A percentile compares a stretch with the other conserved stretches of the same genome.
Conservation (phyloP, 2,797 vertebrate genomes). For the Takifugu ocellatus region DNA sequence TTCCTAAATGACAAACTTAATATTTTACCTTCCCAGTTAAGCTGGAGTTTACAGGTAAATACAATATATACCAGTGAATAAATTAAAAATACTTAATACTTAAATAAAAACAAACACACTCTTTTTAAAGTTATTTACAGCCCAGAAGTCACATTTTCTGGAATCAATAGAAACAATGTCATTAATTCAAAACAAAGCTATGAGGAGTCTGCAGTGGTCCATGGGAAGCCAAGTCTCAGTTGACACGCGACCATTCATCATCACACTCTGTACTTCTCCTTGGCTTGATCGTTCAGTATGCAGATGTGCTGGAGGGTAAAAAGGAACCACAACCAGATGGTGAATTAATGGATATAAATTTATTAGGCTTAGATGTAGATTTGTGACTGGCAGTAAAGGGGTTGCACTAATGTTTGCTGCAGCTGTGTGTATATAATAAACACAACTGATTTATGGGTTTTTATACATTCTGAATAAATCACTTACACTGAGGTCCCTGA, state of each 20-base stretch:
- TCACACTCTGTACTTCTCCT: slow-evolving; percentile 83
- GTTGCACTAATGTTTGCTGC: neutral
- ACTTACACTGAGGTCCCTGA: slow-evolving; percentile 83
- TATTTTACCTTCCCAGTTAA: slow-evolving; percentile 27
- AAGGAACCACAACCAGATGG: neutral
- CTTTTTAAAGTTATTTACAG: slow-evolving; percentile 37
- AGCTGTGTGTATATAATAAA: neutral
- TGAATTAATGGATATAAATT: neutral
- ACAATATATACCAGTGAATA: slow-evolving; percentile 26
- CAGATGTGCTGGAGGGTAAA: slow-evolving; percentile 80
- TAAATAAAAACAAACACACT: slow-evolving; percentile 34
- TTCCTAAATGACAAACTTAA: slow-evolving; percentile 37
- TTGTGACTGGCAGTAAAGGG: no score
- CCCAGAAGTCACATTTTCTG: slow-evolving; percentile 45
- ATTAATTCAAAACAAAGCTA: slow-evolving; percentile 52
- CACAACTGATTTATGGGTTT: no score
- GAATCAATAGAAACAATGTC: slow-evolving; percentile 57
- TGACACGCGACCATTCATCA: neutral
- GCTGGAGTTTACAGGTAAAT: slow-evolving; percentile 22
- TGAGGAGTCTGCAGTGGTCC: slow-evolving; percentile 69
- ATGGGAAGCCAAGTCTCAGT: slow-evolving; percentile 26
- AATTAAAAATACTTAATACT: slow-evolving; percentile 34
- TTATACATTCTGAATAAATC: no score
- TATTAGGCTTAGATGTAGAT: no score
- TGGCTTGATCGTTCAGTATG: slow-evolving; percentile 80